Percentiles rank a stretch among this genome's conserved stretches.
phyloP scores from a whole-genome alignment of 2,888 invertebrate species.

The Sarcophaga carnaria region DNA sequence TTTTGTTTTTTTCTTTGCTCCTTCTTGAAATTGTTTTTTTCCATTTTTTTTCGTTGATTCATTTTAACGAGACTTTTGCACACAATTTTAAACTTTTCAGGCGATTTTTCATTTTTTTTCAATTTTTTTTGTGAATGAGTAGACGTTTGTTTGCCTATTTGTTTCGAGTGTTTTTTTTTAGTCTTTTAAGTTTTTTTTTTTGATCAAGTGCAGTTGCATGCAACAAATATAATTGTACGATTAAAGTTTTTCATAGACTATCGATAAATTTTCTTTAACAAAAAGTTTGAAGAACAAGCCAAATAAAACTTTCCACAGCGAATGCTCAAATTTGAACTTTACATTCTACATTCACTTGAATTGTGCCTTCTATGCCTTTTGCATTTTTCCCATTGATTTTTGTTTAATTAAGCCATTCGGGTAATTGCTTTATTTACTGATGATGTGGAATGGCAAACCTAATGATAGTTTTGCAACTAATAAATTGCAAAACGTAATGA shows the following conservation, averaged over 20 bases:
- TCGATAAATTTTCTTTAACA: constrained; percentile 48
- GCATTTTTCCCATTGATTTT: constrained; percentile 8
- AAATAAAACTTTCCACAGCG: not conserved
- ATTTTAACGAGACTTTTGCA: constrained; percentile 73
- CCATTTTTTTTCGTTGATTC: constrained; percentile 54
- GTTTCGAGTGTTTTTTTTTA: not conserved
- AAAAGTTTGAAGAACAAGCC: constrained; percentile 35
- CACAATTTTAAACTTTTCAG: constrained; percentile 72
- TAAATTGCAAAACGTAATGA: constrained; percentile 13
- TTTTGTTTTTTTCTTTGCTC: not conserved
- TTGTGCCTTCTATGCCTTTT: constrained; percentile 44
- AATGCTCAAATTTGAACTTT: constrained; percentile 36
- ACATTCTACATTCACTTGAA: constrained; percentile 44
- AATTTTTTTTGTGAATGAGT: constrained; percentile 28
- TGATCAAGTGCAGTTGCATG: constrained; percentile 67
- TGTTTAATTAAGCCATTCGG: constrained; percentile 61
- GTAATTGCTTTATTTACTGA: constrained; percentile 58
- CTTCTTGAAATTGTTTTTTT: not conserved
- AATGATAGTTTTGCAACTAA: constrained; percentile 3
- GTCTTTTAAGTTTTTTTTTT: constrained; percentile 38
- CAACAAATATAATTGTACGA: constrained; percentile 63
- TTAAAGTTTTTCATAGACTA: constrained; percentile 54
- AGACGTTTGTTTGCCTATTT: constrained; percentile 11
- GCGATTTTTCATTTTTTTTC: constrained; percentile 44
- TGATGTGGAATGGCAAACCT: constrained; percentile 35